phyloP scores from a whole-genome alignment of 64 coral and sea anemone genomes.

The Montipora efflorescens region DNA sequence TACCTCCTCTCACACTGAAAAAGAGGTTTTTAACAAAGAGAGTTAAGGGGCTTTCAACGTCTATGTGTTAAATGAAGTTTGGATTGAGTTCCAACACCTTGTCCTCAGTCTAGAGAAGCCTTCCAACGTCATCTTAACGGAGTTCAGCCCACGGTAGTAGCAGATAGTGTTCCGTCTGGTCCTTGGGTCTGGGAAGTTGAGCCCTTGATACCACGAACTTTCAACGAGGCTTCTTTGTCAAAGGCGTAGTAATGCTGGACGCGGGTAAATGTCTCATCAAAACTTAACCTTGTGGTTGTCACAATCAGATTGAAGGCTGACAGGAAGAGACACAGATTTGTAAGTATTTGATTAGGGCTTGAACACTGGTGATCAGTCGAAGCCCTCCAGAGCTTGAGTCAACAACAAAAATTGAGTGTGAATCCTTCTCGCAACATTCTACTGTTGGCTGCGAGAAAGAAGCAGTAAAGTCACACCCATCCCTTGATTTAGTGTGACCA shows the following conservation, averaged over 20 bases:
- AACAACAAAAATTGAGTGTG: too few species aligned
- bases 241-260: too few species aligned
- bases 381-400: neutral
- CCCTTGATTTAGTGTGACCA: slow-evolving; percentile 2
- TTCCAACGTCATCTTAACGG: slow-evolving; percentile 61
- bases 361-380: neutral
- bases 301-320: too few species aligned
- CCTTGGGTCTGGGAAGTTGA: slow-evolving; percentile 49
- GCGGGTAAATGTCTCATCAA: too few species aligned
- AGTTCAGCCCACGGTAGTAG: slow-evolving; percentile 43
- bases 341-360: slow-evolving; percentile 58
- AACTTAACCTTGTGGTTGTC: too few species aligned
- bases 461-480: too few species aligned
- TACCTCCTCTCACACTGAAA: too few species aligned
- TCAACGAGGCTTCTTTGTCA: neutral
- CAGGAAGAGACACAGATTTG: neutral
- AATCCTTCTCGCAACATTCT: too few species aligned
- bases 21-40: too few species aligned
- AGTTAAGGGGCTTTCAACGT: too few species aligned
- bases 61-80: too few species aligned
- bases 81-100: neutral
- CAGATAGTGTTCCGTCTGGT: slow-evolving; percentile 57
- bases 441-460: too few species aligned
- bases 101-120: slow-evolving; percentile 6
- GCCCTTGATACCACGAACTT: slow-evolving; percentile 37